Evolutionary conservation across 2,113 vertebrate species (phyloP).

Genomic region (Pteropus alecto): DNA sequence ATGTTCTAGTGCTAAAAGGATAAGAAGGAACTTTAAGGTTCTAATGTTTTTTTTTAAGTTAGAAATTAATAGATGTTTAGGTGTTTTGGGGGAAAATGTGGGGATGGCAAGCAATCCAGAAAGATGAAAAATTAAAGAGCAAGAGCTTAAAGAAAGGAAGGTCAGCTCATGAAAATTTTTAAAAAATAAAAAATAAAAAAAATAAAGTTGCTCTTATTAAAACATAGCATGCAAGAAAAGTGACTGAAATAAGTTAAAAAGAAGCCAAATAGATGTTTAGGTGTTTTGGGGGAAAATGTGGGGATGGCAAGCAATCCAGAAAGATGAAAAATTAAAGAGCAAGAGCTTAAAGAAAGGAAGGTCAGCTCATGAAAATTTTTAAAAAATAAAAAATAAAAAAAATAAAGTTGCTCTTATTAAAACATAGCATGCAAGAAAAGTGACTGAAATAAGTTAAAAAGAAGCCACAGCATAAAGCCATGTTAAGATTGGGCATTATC

Average conservation of each 20-base stretch:
- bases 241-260: background rate
- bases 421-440: background rate
- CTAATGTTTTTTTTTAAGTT: background rate
- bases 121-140: background rate
- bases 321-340: background rate
- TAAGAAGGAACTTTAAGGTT: background rate
- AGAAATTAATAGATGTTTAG: background rate
- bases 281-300: background rate
- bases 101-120: background rate
- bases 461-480: background rate
- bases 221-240: background rate
- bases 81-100: background rate
- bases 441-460: background rate
- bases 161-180: background rate
- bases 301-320: background rate
- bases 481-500: background rate
- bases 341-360: background rate
- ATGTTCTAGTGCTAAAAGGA: background rate
- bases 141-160: background rate
- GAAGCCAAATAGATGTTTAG: background rate
- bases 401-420: background rate
- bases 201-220: background rate
- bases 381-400: background rate
- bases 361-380: background rate
- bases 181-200: background rate